phyloP scores from a whole-genome alignment of 2,797 vertebrate genomes.

The Dendrocincla tyrannina region DNA sequence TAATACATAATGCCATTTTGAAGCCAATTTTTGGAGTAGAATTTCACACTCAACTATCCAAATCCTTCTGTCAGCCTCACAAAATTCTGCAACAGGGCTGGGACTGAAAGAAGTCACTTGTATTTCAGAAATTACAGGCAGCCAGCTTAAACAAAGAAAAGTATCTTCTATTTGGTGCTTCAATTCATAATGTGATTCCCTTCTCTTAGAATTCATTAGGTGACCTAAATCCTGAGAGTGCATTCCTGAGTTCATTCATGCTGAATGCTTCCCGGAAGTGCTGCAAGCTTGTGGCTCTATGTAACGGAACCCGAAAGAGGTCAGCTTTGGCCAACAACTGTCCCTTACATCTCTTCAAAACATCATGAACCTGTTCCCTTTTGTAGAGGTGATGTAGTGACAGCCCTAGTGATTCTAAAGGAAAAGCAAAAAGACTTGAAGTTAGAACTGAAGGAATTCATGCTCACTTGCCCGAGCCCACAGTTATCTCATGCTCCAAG shows the following conservation, averaged over 20 bases:
- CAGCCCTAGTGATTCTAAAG: neutral
- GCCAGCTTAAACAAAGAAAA: conserved; percentile 33
- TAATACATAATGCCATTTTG: conserved; percentile 54
- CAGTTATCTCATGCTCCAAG: conserved; percentile 26
- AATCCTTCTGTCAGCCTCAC: conserved; percentile 40
- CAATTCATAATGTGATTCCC: conserved; percentile 45
- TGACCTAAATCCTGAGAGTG: conserved; percentile 29
- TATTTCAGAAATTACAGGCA: conserved; percentile 47
- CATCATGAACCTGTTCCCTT: conserved; percentile 34
- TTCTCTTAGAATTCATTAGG: conserved; percentile 67
- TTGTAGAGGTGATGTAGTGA: conserved; percentile 46
- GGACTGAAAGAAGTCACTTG: conserved; percentile 41
- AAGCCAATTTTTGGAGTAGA: conserved; percentile 19
- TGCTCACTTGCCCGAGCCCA: neutral
- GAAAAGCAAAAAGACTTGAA: neutral
- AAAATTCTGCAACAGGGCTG: neutral
- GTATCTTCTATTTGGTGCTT: conserved; percentile 50
- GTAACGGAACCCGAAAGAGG: conserved; percentile 45
- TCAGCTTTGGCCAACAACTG: neutral
- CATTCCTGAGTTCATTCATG: neutral
- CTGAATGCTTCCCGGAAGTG: conserved; percentile 26
- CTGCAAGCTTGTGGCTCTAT: neutral
- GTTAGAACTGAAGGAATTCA: conserved; percentile 3
- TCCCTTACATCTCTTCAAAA: conserved; percentile 21
- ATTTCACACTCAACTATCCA: neutral